phyloP scores from a whole-genome alignment of 2,113 vertebrate genomes.

The Cranoglanis bouderius region DNA sequence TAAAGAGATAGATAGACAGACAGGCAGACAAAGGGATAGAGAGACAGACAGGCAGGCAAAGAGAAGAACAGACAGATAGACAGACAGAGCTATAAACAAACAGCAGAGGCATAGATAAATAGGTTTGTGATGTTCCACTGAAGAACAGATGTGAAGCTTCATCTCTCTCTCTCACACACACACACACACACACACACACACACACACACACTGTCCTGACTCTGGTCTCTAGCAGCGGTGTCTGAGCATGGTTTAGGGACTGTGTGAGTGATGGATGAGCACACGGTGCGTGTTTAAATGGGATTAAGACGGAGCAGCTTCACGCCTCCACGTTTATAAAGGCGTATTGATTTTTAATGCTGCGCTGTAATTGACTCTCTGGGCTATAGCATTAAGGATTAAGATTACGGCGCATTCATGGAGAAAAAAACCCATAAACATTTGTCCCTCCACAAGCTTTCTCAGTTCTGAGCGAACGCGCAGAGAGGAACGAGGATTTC shows the following conservation, averaged over 20 bases:
- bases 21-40: neutral
- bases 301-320: constrained; percentile 69
- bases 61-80: neutral
- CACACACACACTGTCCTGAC: neutral
- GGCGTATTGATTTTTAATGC: constrained; percentile 69
- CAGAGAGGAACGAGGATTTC: neutral
- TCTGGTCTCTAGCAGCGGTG: neutral
- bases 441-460: neutral
- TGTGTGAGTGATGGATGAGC: constrained; percentile 68
- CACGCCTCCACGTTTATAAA: constrained; percentile 65
- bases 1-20: neutral
- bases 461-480: neutral
- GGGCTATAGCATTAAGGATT: constrained; percentile 62
- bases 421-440: constrained; percentile 19
- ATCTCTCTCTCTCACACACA: neutral
- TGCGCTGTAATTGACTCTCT: constrained; percentile 65
- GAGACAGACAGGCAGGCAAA: neutral
- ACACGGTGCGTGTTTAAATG: constrained; percentile 64
- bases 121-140: neutral
- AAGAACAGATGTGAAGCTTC: neutral
- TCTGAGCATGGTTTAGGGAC: constrained; percentile 45
- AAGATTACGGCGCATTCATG: constrained; percentile 47
- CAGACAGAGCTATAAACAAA: neutral
- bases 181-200: neutral
- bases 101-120: neutral